Conservation (phyloP, 2,797 vertebrate species). For the Orientallactaga sibirica region DNA sequence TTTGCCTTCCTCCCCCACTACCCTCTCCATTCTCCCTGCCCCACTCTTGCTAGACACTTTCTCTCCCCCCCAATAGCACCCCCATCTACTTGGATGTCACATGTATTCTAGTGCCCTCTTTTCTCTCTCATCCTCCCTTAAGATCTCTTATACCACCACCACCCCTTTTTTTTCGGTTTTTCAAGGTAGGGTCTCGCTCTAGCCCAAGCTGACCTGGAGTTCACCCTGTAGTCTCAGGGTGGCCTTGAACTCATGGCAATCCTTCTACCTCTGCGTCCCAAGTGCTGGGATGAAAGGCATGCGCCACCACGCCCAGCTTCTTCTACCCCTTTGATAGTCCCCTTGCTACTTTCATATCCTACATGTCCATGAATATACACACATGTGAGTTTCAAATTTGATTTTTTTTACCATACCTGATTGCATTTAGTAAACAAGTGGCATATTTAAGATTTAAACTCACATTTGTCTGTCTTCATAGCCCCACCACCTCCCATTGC, state of each 20-base stretch:
- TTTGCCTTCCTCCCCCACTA: neutral
- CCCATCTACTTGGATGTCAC: neutral
- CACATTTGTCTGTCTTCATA: neutral
- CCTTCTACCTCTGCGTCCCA: too few species aligned
- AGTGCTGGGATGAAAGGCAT: too few species aligned
- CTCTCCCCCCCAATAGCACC: neutral
- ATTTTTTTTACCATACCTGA: neutral
- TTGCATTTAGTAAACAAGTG: neutral
- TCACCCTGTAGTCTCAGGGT: too few species aligned
- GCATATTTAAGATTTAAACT: neutral
- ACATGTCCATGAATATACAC: neutral
- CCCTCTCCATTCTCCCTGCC: neutral
- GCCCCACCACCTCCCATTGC: rapidly evolving
- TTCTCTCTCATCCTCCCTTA: neutral
- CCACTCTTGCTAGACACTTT: too few species aligned
- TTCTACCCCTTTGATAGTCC: neutral
- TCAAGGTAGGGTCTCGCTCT: too few species aligned
- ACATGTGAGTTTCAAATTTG: neutral
- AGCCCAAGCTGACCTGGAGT: too few species aligned
- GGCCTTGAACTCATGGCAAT: too few species aligned
- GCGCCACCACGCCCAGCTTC: too few species aligned
- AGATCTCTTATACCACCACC: neutral
- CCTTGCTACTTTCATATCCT: neutral
- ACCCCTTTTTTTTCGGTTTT: too few species aligned
- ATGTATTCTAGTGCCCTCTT: neutral